A percentile compares a stretch with the other conserved stretches of the same genome.
These are phyloP conservation scores for Canis aureus DNA, from an alignment of 2,113 vertebrate species.

Conservation along the genomic window DNA sequence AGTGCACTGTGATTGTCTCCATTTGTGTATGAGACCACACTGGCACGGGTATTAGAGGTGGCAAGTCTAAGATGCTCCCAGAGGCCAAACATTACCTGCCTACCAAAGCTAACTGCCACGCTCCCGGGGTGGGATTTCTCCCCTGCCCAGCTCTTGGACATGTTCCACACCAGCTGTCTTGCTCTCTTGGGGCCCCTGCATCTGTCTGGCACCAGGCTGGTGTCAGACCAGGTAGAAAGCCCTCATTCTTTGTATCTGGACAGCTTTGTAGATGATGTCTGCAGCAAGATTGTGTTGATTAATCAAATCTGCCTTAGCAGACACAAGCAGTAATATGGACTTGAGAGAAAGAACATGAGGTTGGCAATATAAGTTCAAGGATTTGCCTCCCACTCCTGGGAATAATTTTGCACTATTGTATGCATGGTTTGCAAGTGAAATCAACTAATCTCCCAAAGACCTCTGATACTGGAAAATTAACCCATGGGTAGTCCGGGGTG, in stretches of 20 bases:
- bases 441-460: neutral
- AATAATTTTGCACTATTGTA: neutral
- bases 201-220: slow-evolving; percentile 69
- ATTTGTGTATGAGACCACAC: neutral
- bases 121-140: neutral
- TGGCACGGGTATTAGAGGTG: neutral
- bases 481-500: neutral
- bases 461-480: neutral
- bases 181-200: neutral
- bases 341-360: neutral
- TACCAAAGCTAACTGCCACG: neutral
- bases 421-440: neutral
- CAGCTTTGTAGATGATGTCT: neutral
- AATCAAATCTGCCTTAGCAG: neutral
- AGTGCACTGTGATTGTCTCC: neutral
- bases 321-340: neutral
- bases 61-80: neutral
- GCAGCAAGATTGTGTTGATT: slow-evolving; percentile 4
- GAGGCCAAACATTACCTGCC: neutral
- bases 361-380: neutral
- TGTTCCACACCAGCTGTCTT: neutral
- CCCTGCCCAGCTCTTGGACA: neutral
- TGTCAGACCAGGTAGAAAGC: slow-evolving; percentile 53
- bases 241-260: slow-evolving; percentile 41
- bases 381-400: neutral